Conservation (phyloP, 1,140 invertebrate genomes). For the Lordiphosa mommai region DNA sequence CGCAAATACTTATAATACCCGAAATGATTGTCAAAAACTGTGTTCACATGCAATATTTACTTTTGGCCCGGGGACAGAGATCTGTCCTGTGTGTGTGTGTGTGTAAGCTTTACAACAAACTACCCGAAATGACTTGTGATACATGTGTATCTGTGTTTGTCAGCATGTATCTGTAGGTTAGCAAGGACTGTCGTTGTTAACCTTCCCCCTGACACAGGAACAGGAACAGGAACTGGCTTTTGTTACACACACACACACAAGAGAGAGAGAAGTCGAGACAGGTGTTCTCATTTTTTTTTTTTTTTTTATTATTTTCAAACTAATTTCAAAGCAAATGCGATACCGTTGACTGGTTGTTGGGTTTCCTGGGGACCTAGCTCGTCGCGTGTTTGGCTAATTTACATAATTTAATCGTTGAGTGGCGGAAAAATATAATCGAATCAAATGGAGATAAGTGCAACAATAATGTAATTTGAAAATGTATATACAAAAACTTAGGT, state of each 20-base stretch:
- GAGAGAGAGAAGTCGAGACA: constrained; percentile 1
- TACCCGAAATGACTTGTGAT: constrained; percentile 6
- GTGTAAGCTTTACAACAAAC: background rate
- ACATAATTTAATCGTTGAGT: constrained; percentile 22
- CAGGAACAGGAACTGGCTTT: background rate
- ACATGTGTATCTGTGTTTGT: constrained; percentile 8
- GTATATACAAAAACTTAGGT: background rate
- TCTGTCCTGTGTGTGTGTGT: background rate
- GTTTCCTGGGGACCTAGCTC: background rate
- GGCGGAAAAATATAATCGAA: constrained; percentile 25
- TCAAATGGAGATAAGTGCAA: constrained; percentile 3
- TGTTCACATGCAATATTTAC: constrained; percentile 9
- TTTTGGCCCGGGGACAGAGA: background rate
- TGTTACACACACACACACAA: background rate
- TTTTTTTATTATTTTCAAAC: constrained; percentile 6
- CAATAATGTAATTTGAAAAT: background rate
- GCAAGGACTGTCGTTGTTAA: background rate
- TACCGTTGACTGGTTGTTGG: constrained; percentile 1
- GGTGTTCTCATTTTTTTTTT: background rate
- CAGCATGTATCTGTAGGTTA: background rate
- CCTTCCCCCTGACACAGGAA: background rate
- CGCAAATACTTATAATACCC: constrained; percentile 7
- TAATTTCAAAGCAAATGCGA: constrained; percentile 22
- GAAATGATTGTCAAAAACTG: constrained; percentile 8
- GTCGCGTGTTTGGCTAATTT: constrained; percentile 24